Percentiles rank a stretch among this genome's conserved stretches.
Conservation (phyloP, 2,113 vertebrate genomes). For the Oceanites oceanicus region DNA sequence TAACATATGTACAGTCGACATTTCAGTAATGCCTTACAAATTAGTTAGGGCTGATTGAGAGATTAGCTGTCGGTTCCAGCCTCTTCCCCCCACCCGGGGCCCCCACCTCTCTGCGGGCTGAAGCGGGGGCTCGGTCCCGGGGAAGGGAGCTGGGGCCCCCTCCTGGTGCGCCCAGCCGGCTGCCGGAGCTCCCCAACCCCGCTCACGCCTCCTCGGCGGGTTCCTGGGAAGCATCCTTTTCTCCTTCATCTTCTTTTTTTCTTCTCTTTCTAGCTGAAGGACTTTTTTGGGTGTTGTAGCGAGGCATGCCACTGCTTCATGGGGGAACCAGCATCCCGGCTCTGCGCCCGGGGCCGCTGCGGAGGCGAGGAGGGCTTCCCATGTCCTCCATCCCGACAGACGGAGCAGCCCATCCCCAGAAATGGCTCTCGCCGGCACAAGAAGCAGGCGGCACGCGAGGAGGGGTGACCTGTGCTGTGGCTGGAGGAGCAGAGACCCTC, state of each 20-base stretch:
- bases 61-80: not conserved
- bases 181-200: not conserved
- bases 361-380: fast-evolving
- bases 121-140: fast-evolving
- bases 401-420: fast-evolving
- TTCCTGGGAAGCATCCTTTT: not conserved
- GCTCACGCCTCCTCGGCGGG: fast-evolving
- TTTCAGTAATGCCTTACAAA: constrained; percentile 52
- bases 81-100: not conserved
- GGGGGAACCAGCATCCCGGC: not conserved
- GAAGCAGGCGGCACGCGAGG: not conserved
- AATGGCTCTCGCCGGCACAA: not conserved
- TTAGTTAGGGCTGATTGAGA: not conserved
- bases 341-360: fast-evolving
- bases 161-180: not conserved
- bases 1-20: not conserved
- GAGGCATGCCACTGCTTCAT: not conserved
- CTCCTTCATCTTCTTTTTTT: not conserved
- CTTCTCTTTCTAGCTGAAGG: not conserved
- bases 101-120: not conserved
- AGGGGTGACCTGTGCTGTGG: not conserved
- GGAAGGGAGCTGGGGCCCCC: not conserved
- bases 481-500: not conserved
- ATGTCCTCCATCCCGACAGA: not conserved
- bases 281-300: not conserved